These are phyloP conservation scores for Oreochromis aureus DNA, from an alignment of 2,113 vertebrate species.

Conservation along the genomic window DNA sequence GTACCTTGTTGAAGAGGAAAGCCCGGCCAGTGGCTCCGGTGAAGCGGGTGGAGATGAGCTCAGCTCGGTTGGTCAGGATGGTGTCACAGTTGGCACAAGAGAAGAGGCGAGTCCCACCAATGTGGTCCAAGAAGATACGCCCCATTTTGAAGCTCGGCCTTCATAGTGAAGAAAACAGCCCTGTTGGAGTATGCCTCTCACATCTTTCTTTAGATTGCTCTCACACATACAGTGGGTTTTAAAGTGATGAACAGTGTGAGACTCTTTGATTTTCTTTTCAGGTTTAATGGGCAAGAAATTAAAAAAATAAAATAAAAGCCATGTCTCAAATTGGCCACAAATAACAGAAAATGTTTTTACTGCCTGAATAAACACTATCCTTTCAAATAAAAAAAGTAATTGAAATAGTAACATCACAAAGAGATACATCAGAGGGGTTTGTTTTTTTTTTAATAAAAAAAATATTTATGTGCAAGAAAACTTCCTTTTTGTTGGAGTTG, in stretches of 20 bases:
- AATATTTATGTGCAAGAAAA: neutral
- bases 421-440: neutral
- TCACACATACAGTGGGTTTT: neutral
- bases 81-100: slow-evolving; percentile 97
- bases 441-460: neutral
- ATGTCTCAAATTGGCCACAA: neutral
- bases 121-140: slow-evolving; percentile 95
- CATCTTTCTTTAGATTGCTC: neutral
- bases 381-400: neutral
- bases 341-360: neutral
- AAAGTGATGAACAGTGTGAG: neutral
- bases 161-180: neutral
- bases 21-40: slow-evolving; percentile 94
- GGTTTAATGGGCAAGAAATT: neutral
- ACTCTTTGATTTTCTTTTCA: neutral
- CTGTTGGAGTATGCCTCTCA: neutral
- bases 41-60: slow-evolving; percentile 97
- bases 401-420: neutral
- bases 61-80: slow-evolving; percentile 92
- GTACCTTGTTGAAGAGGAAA: slow-evolving; percentile 96
- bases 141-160: slow-evolving; percentile 73
- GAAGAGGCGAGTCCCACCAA: slow-evolving; percentile 95
- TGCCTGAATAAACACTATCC: neutral
- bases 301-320: neutral
- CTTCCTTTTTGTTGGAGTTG: neutral